phyloP scores from a whole-genome alignment of 2,113 vertebrate genomes.

The Pipra filicauda region DNA sequence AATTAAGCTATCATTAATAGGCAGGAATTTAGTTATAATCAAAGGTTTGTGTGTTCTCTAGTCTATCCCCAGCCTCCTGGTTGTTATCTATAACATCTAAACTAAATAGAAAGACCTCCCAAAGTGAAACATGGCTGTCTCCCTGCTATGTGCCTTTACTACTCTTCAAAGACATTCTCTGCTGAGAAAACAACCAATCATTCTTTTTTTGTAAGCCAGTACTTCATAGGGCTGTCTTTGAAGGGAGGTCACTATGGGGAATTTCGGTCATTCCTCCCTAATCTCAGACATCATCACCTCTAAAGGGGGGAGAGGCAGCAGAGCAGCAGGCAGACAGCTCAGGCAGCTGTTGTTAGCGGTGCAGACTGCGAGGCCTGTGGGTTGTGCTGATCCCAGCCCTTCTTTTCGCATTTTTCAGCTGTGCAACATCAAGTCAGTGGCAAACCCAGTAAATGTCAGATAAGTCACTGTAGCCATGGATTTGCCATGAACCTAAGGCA shows the following conservation, averaged over 20 bases:
- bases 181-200: background rate
- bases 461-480: background rate
- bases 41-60: background rate
- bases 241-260: background rate
- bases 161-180: background rate
- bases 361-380: rapidly evolving
- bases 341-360: rapidly evolving
- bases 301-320: too few relatives aligned
- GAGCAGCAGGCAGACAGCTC: background rate
- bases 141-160: background rate
- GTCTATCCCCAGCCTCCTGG: background rate
- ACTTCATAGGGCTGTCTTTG: background rate
- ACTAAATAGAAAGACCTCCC: background rate
- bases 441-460: background rate
- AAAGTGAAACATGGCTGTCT: background rate
- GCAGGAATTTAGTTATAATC: background rate
- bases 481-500: background rate
- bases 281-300: background rate
- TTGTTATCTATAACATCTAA: background rate
- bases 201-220: background rate
- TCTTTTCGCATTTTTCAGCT: background rate
- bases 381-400: background rate
- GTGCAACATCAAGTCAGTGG: background rate
- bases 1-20: background rate
- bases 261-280: background rate